These are phyloP conservation scores for Cosmopolites sordidus DNA, from an alignment of 2,888 invertebrate genomes.

Conservation along the genomic window DNA sequence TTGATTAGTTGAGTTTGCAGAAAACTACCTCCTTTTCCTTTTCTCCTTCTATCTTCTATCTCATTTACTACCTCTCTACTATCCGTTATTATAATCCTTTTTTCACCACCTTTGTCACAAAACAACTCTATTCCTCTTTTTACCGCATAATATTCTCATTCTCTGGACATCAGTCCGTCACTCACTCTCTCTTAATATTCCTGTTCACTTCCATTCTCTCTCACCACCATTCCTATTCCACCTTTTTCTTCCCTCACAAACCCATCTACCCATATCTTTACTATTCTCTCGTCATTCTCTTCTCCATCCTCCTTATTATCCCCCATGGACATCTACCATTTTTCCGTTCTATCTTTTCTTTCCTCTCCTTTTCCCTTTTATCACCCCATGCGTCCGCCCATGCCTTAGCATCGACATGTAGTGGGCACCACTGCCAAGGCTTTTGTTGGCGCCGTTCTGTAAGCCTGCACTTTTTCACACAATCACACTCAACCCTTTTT, in stretches of 20 bases:
- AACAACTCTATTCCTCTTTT: too few species aligned
- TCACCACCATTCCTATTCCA: too few species aligned
- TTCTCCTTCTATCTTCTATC: background rate
- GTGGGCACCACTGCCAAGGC: slow-evolving; percentile 4
- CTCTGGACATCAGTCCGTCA: too few species aligned
- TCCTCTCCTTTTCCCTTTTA: background rate
- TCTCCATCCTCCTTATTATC: background rate
- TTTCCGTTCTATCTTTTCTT: background rate
- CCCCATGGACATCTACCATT: background rate
- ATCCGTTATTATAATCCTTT: too few species aligned
- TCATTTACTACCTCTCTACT: too few species aligned
- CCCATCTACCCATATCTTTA: too few species aligned
- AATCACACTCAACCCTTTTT: background rate
- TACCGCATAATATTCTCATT: too few species aligned
- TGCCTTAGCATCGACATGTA: background rate
- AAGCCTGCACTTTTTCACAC: background rate
- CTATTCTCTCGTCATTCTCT: too few species aligned
- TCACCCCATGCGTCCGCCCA: background rate
- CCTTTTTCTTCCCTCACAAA: too few species aligned
- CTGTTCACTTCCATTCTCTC: too few species aligned
- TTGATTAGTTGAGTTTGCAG: background rate
- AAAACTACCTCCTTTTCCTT: background rate
- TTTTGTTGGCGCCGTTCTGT: slow-evolving; percentile 6
- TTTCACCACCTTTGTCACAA: too few species aligned
- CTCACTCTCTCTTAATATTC: too few species aligned